These are phyloP conservation scores for Urocyon cinereoargenteus DNA, from an alignment of 2,797 vertebrate genomes.

Conservation along the genomic window DNA sequence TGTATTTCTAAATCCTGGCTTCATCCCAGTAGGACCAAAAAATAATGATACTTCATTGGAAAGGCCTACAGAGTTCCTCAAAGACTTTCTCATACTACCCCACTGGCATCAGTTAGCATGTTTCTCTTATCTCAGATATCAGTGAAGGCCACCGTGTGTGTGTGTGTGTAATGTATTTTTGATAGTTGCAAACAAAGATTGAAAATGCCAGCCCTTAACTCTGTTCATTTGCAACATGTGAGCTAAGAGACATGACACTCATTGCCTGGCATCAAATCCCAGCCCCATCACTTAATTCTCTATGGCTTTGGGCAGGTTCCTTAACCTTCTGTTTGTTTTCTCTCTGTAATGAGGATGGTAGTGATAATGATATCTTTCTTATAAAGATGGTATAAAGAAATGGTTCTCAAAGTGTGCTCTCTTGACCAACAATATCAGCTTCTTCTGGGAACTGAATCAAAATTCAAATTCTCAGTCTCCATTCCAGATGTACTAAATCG, in stretches of 20 bases:
- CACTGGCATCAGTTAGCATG: background rate
- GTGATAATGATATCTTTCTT: background rate
- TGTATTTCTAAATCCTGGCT: constrained; percentile 21
- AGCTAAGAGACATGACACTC: background rate
- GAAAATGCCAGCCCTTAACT: constrained; percentile 37
- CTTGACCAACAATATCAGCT: background rate
- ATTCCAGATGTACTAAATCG: background rate
- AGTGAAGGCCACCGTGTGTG: background rate
- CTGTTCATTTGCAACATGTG: background rate
- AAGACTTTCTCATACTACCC: background rate
- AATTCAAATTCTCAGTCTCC: background rate
- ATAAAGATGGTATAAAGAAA: background rate
- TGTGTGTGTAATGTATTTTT: background rate
- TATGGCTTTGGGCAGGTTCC: background rate
- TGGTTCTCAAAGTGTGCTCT: background rate
- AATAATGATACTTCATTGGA: background rate
- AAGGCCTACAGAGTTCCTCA: background rate
- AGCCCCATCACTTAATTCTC: background rate
- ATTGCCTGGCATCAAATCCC: background rate
- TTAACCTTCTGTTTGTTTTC: background rate
- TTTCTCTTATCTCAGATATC: background rate
- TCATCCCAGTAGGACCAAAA: background rate
- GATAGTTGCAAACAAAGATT: constrained; percentile 7
- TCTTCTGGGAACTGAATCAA: background rate
- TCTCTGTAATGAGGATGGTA: background rate